These are phyloP conservation scores for Uloborus plumipes DNA, from an alignment of 2,888 invertebrate genomes.

Conservation along the genomic window DNA sequence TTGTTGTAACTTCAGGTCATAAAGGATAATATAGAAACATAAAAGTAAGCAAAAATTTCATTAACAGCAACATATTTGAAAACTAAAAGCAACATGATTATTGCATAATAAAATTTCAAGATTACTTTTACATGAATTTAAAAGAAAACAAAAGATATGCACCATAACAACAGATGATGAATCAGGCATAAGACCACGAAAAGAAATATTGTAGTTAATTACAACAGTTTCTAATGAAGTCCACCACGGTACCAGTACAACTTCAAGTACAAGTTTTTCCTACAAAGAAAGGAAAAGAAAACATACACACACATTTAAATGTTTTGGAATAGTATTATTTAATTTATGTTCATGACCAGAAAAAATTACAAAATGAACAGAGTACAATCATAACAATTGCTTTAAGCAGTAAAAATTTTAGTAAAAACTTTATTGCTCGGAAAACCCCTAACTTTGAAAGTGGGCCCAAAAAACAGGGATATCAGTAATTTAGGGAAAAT, in stretches of 20 bases:
- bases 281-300: slow-evolving; percentile 83
- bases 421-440: no score
- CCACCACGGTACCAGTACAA: slow-evolving; percentile 96
- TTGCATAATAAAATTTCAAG: no score
- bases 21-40: no score
- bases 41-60: no score
- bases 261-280: slow-evolving; percentile 85
- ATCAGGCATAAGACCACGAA: slow-evolving; percentile 85
- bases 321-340: slow-evolving; percentile 74
- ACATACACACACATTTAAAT: slow-evolving; percentile 70
- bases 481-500: no score
- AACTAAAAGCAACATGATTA: no score
- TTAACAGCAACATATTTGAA: no score
- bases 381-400: no score
- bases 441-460: no score
- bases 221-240: slow-evolving; percentile 85
- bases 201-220: slow-evolving; percentile 83
- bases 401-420: no score
- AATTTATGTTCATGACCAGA: background rate
- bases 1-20: no score
- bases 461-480: no score
- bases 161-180: slow-evolving; percentile 77
- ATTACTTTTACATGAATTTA: background rate
- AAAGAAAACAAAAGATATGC: slow-evolving; percentile 16
- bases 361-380: slow-evolving; percentile 23